Conservation (phyloP, 1,140 invertebrate species). For the Polyergus mexicanus region DNA sequence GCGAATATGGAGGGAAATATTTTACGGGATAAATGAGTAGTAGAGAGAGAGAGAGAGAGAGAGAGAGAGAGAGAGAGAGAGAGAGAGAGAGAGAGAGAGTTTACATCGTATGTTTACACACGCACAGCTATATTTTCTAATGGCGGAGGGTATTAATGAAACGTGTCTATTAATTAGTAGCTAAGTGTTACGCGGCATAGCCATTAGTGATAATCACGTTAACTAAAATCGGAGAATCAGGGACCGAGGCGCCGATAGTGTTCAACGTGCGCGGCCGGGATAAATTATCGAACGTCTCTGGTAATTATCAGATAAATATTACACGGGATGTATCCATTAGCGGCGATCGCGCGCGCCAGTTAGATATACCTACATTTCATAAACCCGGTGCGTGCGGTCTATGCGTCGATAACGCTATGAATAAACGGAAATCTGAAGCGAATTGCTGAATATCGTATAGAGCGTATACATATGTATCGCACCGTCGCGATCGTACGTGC, state of each 20-base stretch:
- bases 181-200: slow-evolving; percentile 56
- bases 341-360: slow-evolving; percentile 24
- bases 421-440: slow-evolving; percentile 8
- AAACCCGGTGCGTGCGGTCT: slow-evolving; percentile 21
- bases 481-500: neutral
- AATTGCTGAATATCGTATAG: neutral
- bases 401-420: neutral
- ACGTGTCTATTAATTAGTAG: slow-evolving; percentile 57
- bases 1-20: neutral
- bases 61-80: neutral
- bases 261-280: slow-evolving; percentile 36
- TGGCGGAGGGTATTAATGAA: slow-evolving; percentile 4
- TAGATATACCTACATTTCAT: slow-evolving; percentile 31
- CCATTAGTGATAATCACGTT: slow-evolving; percentile 56
- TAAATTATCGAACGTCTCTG: slow-evolving; percentile 60
- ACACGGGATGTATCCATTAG: slow-evolving; percentile 57
- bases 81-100: neutral
- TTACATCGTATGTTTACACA: too few species aligned
- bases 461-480: neutral
- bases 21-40: neutral
- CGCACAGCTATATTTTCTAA: slow-evolving; percentile 15
- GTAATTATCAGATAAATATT: slow-evolving; percentile 62
- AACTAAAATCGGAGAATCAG: slow-evolving; percentile 60
- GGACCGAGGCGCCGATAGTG: slow-evolving; percentile 22
- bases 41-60: neutral